Percentiles rank a stretch among this genome's conserved stretches.
Evolutionary conservation across 2,113 vertebrate genomes (phyloP).

Genomic region (Corythornis madagascariensis): DNA sequence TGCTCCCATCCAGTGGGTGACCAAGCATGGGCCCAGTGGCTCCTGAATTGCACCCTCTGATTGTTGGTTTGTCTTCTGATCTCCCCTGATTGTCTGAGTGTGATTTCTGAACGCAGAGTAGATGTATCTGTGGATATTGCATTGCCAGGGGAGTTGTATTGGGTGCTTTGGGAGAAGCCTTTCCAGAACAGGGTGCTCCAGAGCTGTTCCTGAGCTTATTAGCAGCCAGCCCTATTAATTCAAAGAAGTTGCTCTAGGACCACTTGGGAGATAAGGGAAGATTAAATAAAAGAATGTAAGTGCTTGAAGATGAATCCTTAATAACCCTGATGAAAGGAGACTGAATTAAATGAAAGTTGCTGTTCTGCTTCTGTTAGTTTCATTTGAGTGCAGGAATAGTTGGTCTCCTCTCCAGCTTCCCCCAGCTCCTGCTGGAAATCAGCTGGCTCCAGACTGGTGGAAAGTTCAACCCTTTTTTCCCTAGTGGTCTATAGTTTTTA

Average conservation of each 20-base stretch:
- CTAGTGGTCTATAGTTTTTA: background rate
- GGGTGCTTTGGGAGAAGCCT: background rate
- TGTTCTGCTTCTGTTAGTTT: background rate
- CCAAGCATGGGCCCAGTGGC: accelerated
- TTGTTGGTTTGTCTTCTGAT: background rate
- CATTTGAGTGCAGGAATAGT: background rate
- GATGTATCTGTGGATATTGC: background rate
- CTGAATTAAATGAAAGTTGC: background rate
- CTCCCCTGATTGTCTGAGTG: background rate
- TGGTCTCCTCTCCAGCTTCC: background rate
- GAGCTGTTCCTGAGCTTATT: background rate
- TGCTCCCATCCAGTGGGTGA: background rate
- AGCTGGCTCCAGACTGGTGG: background rate
- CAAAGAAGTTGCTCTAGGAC: background rate
- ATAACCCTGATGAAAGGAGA: slow-evolving; percentile 6
- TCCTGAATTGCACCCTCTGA: background rate
- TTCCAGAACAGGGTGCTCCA: background rate
- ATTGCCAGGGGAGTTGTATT: background rate
- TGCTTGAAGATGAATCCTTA: slow-evolving; percentile 23
- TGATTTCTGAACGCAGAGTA: accelerated
- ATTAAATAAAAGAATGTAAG: slow-evolving; percentile 33
- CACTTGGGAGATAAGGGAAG: slow-evolving; percentile 4
- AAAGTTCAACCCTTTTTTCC: background rate
- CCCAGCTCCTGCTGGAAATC: background rate
- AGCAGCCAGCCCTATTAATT: slow-evolving; percentile 29